A percentile compares a stretch with the other conserved stretches of the same genome.
Evolutionary conservation across 2,797 vertebrate species (phyloP).

Genomic region (Discoglossus pictus): DNA sequence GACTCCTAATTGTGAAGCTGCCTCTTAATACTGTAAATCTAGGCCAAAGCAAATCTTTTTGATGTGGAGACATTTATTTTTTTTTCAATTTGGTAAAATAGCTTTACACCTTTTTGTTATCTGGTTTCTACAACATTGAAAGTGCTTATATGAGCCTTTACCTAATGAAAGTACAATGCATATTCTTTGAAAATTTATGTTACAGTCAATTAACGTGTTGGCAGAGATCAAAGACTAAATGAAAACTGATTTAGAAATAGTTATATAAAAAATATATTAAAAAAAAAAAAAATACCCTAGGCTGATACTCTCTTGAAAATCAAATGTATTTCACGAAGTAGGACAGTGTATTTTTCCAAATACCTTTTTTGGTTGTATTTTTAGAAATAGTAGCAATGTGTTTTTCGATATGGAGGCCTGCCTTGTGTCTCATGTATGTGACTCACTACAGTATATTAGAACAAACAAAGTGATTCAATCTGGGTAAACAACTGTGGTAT

Average conservation of each 20-base stretch:
- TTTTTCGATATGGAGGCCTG: conserved; percentile 9
- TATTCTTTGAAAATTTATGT: too few relatives aligned
- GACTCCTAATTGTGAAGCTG: too few relatives aligned
- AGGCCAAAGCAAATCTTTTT: neutral
- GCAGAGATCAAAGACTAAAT: too few relatives aligned
- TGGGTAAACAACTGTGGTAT: neutral
- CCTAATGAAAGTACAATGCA: too few relatives aligned
- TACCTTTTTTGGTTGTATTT: too few relatives aligned
- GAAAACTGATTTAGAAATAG: too few relatives aligned
- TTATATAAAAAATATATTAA: too few relatives aligned
- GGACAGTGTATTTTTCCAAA: too few relatives aligned
- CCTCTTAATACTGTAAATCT: neutral
- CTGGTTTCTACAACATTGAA: neutral
- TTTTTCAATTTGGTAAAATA: neutral
- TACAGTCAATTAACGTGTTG: too few relatives aligned
- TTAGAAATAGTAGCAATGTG: conserved; percentile 11
- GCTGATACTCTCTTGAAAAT: too few relatives aligned
- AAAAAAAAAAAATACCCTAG: too few relatives aligned
- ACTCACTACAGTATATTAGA: neutral
- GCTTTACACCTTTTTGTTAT: neutral
- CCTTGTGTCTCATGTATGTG: conserved; percentile 28
- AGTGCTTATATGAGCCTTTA: neutral
- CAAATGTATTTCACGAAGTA: too few relatives aligned
- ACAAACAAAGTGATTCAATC: neutral
- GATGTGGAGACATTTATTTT: neutral